phyloP scores from a whole-genome alignment of 2,888 invertebrate species.

The Caenorhabditis uteleia region DNA sequence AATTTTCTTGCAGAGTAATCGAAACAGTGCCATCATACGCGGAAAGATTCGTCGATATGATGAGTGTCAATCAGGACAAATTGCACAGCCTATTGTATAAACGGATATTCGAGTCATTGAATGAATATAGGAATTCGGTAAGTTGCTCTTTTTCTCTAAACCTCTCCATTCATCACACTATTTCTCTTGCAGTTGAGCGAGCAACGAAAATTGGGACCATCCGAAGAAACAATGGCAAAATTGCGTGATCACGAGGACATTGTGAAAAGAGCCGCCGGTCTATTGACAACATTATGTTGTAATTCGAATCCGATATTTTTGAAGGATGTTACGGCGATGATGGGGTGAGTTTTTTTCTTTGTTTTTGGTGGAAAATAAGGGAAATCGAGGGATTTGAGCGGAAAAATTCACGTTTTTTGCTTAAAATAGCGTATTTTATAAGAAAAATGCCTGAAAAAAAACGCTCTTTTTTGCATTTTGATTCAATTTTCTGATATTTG shows the following conservation, averaged over 20 bases:
- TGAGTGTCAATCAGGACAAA: constrained; percentile 5
- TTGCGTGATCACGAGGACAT: constrained; percentile 31
- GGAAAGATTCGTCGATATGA: constrained; percentile 23
- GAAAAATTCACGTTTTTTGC: too few relatives aligned
- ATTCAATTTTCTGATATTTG: too few relatives aligned
- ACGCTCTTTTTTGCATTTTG: too few relatives aligned
- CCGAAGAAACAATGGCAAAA: constrained; percentile 3
- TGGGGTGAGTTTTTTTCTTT: constrained; percentile 11
- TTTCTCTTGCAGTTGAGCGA: too few relatives aligned
- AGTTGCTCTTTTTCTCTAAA: too few relatives aligned
- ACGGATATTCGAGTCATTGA: constrained; percentile 15
- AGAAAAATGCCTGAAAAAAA: too few relatives aligned
- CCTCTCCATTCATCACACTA: too few relatives aligned
- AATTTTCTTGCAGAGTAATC: constrained; percentile 10
- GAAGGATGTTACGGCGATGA: neutral
- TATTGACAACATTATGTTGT: constrained; percentile 18
- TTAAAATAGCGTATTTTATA: too few relatives aligned
- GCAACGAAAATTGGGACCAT: too few relatives aligned
- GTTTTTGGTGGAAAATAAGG: too few relatives aligned
- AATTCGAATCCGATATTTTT: constrained; percentile 17
- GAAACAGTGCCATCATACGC: constrained; percentile 23
- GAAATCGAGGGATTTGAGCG: too few relatives aligned
- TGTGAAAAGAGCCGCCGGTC: constrained; percentile 13
- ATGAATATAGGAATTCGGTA: too few relatives aligned
- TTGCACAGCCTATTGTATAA: constrained; percentile 10